Evolutionary conservation across 2,797 vertebrate species (phyloP), one percentile per base, ranked within the genome.

Genomic region (Pteronotus mesoamericanus): DNA sequence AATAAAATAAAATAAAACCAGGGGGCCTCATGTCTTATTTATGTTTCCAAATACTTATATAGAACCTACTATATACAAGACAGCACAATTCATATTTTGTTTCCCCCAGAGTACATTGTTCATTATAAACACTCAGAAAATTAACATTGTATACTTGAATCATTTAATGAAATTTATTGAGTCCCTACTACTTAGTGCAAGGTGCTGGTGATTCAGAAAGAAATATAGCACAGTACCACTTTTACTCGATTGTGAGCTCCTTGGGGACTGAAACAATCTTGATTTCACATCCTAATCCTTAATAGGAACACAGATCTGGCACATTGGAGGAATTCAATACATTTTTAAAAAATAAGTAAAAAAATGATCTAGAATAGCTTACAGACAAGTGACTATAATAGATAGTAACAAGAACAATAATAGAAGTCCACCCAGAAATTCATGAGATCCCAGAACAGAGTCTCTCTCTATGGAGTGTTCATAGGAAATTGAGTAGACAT

Each of bases 201-300:
- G 22, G 6, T 77, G 10, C 21, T 77, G 89, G 57, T 61, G 37
- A 42, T 78, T 80, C 37, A 85, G 61, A 75, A 3, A 92, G 32
- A 84, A 71, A 68, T 89, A 44, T n/a, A 79, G 66, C 37, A 39
- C 12, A 61, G 21, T 48, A 6, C 24, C 44, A 22, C 86, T 71
- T 39, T 42, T 18, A 26, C 55, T 57, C 68, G 1, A 34, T 44
- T 34, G 16, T 83, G 69, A 61, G 19, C 18, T 87, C 19, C 16
- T 53, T 86, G 42, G 8, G 74, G 57, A 48, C 6, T 61, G 32
- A 29, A 10, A 39, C 12, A 77, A 80, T 68, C 3, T 37, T 95
- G 32, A 77, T 66, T 92, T 94, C 32, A 90, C 15, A 88, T 82
- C 22, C 57, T 61, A 92, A 42, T 96, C n/a, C n/a, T 55, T 87